Conservation (phyloP, 2,113 vertebrate species). For the Delphinus delphis region DNA sequence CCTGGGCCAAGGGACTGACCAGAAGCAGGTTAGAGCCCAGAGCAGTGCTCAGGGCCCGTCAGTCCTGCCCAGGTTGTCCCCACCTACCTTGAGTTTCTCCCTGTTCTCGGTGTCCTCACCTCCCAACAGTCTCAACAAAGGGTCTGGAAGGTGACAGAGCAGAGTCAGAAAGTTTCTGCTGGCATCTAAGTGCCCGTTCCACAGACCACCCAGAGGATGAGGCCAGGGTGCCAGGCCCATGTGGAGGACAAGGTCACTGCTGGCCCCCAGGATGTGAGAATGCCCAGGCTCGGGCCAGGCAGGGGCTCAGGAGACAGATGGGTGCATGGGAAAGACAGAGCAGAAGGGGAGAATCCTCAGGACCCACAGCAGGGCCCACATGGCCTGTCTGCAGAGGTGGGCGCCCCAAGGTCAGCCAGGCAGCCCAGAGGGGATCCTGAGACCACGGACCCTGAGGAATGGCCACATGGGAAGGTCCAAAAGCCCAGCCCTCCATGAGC, state of each 20-base stretch:
- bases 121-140: conserved; percentile 80
- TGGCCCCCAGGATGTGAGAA: background rate
- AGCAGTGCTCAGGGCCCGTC: background rate
- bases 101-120: conserved; percentile 80
- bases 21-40: background rate
- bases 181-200: background rate
- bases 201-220: background rate
- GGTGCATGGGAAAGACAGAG: background rate
- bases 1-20: background rate
- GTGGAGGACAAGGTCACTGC: background rate
- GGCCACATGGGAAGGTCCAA: background rate
- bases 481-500: background rate
- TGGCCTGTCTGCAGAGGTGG: background rate
- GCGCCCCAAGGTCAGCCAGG: background rate
- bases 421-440: background rate
- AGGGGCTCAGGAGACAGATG: background rate
- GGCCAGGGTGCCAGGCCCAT: background rate
- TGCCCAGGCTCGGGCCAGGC: background rate
- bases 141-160: conserved; percentile 82
- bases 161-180: background rate
- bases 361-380: background rate
- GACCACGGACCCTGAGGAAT: background rate
- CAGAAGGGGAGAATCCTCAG: background rate
- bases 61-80: background rate
- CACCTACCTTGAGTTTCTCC: conserved; percentile 80